phyloP scores from a whole-genome alignment of 1,140 invertebrate genomes.

The Fopius arisanus region DNA sequence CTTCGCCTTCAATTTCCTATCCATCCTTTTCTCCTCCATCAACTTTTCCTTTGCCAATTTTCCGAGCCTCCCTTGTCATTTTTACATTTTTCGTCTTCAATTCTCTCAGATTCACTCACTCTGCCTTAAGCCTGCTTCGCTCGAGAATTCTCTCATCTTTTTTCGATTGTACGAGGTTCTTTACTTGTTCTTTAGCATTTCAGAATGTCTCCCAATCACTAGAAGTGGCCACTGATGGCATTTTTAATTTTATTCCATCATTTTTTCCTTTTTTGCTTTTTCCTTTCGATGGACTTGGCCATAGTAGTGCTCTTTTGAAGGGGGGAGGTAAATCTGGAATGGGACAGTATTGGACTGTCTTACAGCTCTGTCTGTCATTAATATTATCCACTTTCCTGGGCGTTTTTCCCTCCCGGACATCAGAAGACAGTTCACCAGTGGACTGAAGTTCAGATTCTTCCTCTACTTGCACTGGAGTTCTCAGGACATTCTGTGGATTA shows the following conservation, averaged over 20 bases:
- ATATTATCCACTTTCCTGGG: not conserved
- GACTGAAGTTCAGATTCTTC: no score
- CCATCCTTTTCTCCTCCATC: not conserved
- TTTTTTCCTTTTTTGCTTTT: not conserved
- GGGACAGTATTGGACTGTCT: not conserved
- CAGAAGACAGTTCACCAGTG: no score
- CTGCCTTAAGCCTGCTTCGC: not conserved
- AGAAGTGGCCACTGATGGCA: not conserved
- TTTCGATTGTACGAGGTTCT: not conserved
- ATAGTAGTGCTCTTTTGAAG: not conserved
- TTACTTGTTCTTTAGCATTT: not conserved
- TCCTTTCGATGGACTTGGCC: not conserved
- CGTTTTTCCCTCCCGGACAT: not conserved
- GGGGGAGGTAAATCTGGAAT: not conserved
- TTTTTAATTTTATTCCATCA: constrained; percentile 20
- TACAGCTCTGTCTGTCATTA: not conserved
- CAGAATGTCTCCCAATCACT: not conserved
- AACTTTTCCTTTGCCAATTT: not conserved
- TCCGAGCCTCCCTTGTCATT: not conserved
- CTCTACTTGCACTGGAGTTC: no score
- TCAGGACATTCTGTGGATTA: no score
- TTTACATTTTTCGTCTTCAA: not conserved
- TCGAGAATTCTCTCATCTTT: not conserved
- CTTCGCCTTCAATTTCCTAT: no score
- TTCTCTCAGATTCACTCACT: not conserved